These are phyloP conservation scores for Pammene fasciana DNA, from an alignment of 2,888 invertebrate species.

Conservation along the genomic window DNA sequence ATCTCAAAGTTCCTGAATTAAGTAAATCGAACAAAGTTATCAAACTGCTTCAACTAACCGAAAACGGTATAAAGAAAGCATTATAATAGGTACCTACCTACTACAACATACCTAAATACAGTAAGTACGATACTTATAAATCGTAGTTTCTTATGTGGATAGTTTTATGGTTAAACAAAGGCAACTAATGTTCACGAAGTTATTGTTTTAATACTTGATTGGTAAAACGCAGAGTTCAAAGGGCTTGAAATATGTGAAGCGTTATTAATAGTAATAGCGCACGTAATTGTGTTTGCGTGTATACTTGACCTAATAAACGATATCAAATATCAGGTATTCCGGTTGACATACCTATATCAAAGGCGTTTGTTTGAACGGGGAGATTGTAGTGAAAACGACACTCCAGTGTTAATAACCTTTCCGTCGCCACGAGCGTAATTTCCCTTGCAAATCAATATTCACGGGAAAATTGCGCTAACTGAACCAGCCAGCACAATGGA, in stretches of 20 bases:
- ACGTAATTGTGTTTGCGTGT: slow-evolving; percentile 29
- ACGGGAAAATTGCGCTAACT: slow-evolving; percentile 13
- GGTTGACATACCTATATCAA: slow-evolving; percentile 17
- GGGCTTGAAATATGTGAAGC: slow-evolving; percentile 19
- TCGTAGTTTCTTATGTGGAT: slow-evolving; percentile 13
- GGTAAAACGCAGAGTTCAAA: slow-evolving; percentile 9
- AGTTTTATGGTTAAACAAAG: not conserved
- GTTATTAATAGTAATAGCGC: slow-evolving; percentile 23
- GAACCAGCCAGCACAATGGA: slow-evolving; percentile 23
- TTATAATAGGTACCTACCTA: too few species aligned
- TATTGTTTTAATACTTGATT: slow-evolving; percentile 12
- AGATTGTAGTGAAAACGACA: slow-evolving; percentile 19
- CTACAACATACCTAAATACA: too few species aligned
- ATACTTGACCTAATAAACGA: slow-evolving; percentile 23
- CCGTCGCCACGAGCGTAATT: slow-evolving; percentile 21
- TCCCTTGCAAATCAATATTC: slow-evolving; percentile 33
- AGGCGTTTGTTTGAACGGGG: slow-evolving; percentile 10
- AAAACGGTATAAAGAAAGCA: too few species aligned
- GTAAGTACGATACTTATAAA: not conserved
- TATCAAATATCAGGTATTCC: slow-evolving; percentile 26
- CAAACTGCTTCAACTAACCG: too few species aligned
- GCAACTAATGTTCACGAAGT: not conserved
- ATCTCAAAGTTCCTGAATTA: too few species aligned
- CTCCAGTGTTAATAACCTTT: slow-evolving; percentile 25
- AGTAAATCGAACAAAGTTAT: too few species aligned